phyloP scores from a whole-genome alignment of 2,888 invertebrate genomes.

The Lissocephala sabroskyi region DNA sequence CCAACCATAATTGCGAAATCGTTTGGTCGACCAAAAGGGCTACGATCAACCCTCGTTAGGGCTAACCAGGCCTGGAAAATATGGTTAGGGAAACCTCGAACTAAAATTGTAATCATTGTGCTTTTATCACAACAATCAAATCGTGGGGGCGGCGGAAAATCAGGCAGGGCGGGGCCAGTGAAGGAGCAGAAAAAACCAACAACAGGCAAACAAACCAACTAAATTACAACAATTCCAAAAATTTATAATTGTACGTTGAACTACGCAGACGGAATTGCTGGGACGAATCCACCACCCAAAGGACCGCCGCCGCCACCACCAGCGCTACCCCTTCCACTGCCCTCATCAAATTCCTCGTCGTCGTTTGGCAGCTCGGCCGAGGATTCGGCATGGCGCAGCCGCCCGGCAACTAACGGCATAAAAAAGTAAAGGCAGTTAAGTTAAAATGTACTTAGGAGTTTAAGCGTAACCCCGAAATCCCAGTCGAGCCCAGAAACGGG shows the following conservation, averaged over 20 bases:
- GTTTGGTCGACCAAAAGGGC: too few species aligned
- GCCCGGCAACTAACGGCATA: slow-evolving; percentile 7
- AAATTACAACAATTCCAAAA: slow-evolving; percentile 67
- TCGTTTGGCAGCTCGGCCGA: slow-evolving; percentile 59
- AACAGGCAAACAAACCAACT: slow-evolving; percentile 66
- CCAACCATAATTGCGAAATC: slow-evolving; percentile 47
- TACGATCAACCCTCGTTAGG: not conserved
- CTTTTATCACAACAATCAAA: slow-evolving; percentile 57
- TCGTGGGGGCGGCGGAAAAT: not conserved
- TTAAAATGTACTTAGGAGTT: slow-evolving; percentile 66
- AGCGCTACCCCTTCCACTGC: slow-evolving; percentile 28
- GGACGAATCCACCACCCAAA: slow-evolving; percentile 25
- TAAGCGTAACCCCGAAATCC: slow-evolving; percentile 65
- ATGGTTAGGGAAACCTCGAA: slow-evolving; percentile 8
- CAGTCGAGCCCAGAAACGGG: slow-evolving; percentile 63
- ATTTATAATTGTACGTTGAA: slow-evolving; percentile 67
- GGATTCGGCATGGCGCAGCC: slow-evolving; percentile 38
- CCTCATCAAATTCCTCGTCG: slow-evolving; percentile 28
- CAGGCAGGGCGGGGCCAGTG: slow-evolving; percentile 24
- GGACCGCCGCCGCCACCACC: slow-evolving; percentile 11
- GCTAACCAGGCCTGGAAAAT: slow-evolving; percentile 16
- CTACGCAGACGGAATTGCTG: slow-evolving; percentile 35
- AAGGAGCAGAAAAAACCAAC: slow-evolving; percentile 39
- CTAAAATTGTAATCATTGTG: slow-evolving; percentile 62
- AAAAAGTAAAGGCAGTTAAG: slow-evolving; percentile 56